Evolutionary conservation across 2,113 vertebrate genomes (phyloP), one percentile per base, ranked within the genome.

Genomic region (Leucoraja erinaceus): DNA sequence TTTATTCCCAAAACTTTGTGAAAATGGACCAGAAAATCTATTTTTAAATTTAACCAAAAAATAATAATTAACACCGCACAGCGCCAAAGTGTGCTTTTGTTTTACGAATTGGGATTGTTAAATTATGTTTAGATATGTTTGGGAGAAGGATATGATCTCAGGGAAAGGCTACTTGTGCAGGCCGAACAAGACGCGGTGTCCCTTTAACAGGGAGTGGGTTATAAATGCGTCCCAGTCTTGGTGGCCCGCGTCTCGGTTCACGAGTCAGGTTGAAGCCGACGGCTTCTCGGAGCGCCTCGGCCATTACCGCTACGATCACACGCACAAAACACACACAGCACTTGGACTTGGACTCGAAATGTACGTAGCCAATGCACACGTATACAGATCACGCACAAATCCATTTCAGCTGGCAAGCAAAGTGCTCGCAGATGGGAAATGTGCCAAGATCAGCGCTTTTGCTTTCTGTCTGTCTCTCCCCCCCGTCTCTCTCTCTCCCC

Each of bases 201-300:
- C 88, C 88, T 91, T 91, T 91, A 91, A 91, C 38, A 68, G 88
- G 88, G 90, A 91, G 90, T 72, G 20, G 90, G n/a, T 91, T 91
- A 72, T 33, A 63, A 91, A 38, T 10, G 33, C 33, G 90, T 91
- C 90, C 90, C 66, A 54, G 90, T 56, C 33, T 91, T 74, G 68
- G 68, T 28, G 16, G 90, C 90, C 12, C 31, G 33, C 38, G 66
- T 72, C 38, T 25, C 66, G 90, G 66, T 91, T 70, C 66, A 38
- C 20, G 68, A 91, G 90, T 91, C 68, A 91, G 54, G 90, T 91
- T 91, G 66, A 90, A 90, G 88, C 16, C 88, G 88, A 31, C 66
- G 88, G 66, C 66, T 90, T 31, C 66, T 33, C 63, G 31, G 8
- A 11, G 33, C 31, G 22, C 20, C 90, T 54, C 90, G 90, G 90